phyloP scores from a whole-genome alignment of 2,797 vertebrate genomes.

The Gallinago solitaria region DNA sequence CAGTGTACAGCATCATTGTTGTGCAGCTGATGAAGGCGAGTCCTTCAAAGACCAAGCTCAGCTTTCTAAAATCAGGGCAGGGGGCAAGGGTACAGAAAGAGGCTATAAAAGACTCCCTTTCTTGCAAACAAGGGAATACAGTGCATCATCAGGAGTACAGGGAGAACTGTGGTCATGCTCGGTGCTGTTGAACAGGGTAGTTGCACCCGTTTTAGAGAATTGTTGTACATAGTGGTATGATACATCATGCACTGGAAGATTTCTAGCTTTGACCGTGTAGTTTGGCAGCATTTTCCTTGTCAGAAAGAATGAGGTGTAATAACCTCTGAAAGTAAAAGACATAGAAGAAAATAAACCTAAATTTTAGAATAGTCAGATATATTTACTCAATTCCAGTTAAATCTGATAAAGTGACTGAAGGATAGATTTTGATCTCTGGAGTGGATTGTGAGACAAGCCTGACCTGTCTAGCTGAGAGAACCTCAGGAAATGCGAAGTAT shows the following conservation, averaged over 20 bases:
- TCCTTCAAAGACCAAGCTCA: not conserved
- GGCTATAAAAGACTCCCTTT: not conserved
- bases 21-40: not conserved
- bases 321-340: not conserved
- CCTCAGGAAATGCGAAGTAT: not conserved
- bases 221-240: accelerated
- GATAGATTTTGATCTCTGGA: not conserved
- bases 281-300: not conserved
- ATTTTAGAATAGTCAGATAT: not conserved
- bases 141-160: not conserved
- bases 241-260: not conserved
- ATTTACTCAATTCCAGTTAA: not conserved
- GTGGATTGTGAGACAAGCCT: not conserved
- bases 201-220: not conserved
- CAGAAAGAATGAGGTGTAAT: not conserved
- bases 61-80: not conserved
- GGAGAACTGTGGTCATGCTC: not conserved
- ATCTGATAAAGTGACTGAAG: not conserved
- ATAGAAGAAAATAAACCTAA: not conserved
- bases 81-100: accelerated
- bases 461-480: not conserved
- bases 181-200: not conserved
- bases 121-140: not conserved
- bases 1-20: not conserved
- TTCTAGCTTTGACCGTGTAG: not conserved